These are phyloP conservation scores for Atethmia centrago DNA, from an alignment of 2,888 invertebrate species.

Conservation along the genomic window DNA sequence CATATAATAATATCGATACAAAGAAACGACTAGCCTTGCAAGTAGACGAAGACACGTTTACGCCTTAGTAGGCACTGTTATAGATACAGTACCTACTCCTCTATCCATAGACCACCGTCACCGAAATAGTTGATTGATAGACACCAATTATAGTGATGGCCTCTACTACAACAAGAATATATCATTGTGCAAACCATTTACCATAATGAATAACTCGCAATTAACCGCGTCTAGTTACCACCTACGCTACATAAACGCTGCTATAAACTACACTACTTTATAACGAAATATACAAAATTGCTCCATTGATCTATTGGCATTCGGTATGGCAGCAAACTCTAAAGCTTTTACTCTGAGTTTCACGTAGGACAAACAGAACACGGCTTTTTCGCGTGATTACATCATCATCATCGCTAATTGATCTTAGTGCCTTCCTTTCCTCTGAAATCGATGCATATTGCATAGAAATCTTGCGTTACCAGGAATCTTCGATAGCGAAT, in stretches of 20 bases:
- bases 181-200: conserved; percentile 45
- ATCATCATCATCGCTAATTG: neutral
- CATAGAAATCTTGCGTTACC: neutral
- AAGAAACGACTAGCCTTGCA: neutral
- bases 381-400: neutral
- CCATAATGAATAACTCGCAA: conserved; percentile 40
- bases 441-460: neutral
- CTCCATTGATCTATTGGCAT: conserved; percentile 2
- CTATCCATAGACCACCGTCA: neutral
- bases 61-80: too few relatives aligned
- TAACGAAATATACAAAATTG: conserved; percentile 14
- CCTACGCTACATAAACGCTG: conserved; percentile 34
- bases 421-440: neutral
- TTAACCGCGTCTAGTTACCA: conserved; percentile 37
- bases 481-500: neutral
- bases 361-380: neutral
- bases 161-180: conserved; percentile 10
- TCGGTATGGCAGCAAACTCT: neutral
- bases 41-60: neutral
- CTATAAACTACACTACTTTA: neutral
- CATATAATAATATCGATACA: neutral
- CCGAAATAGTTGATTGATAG: conserved; percentile 21
- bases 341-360: neutral
- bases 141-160: conserved; percentile 37
- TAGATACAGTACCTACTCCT: too few relatives aligned